Percentiles rank a stretch among this genome's conserved stretches.
Conservation (phyloP, 2,888 invertebrate genomes). For the Coenonympha glycerion region DNA sequence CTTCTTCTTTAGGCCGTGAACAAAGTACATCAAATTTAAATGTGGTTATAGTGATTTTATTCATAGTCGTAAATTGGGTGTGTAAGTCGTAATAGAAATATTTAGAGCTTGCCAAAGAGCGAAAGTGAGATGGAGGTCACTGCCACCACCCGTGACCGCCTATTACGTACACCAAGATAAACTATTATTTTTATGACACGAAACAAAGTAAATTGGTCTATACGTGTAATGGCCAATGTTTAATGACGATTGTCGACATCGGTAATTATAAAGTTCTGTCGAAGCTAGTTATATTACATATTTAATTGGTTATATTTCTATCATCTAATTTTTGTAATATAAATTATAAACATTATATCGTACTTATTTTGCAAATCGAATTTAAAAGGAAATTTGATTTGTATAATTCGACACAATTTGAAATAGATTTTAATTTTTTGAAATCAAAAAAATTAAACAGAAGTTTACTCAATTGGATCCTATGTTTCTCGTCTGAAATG, state of each 20-base stretch:
- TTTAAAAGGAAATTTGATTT: too few species aligned
- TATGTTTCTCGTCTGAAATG: neutral
- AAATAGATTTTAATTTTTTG: too few species aligned
- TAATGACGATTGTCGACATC: slow-evolving; percentile 12
- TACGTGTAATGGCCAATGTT: slow-evolving; percentile 24
- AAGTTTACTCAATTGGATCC: too few species aligned
- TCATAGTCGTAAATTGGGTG: slow-evolving; percentile 28
- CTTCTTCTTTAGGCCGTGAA: too few species aligned
- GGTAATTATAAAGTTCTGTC: neutral
- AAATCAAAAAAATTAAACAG: too few species aligned
- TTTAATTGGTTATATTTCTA: neutral
- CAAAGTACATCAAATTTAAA: too few species aligned
- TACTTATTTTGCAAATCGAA: too few species aligned
- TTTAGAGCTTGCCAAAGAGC: slow-evolving; percentile 43
- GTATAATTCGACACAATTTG: too few species aligned
- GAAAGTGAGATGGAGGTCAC: slow-evolving; percentile 54
- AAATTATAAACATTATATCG: too few species aligned
- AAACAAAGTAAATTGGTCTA: slow-evolving; percentile 25
- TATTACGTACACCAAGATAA: slow-evolving; percentile 19
- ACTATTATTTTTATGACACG: slow-evolving; percentile 19
- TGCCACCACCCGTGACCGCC: slow-evolving; percentile 24
- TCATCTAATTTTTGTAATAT: too few species aligned
- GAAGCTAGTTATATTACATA: neutral
- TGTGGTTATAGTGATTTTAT: too few species aligned
- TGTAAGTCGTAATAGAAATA: slow-evolving; percentile 18